Evolutionary conservation across 2,888 invertebrate genomes (phyloP).

Genomic region (Parnassius glacialis): DNA sequence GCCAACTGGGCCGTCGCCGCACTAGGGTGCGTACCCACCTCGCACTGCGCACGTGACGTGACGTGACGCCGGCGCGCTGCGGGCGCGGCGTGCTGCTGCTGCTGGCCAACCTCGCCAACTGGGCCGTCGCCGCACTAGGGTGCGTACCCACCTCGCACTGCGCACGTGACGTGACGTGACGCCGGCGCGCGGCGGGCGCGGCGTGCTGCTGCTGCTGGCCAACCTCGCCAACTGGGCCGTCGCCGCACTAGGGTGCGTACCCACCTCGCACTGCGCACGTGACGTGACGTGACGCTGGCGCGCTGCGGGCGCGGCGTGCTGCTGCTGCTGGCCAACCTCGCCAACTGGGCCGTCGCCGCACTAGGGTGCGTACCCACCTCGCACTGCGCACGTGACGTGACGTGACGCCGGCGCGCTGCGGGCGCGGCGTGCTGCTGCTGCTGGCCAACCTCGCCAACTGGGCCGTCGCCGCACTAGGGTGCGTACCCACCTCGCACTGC

Average conservation of each 20-base stretch:
- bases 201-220: conserved; percentile 79
- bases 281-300: background rate
- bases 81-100: background rate
- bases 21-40: background rate
- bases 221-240: conserved; percentile 86
- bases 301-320: background rate
- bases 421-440: background rate
- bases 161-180: conserved; percentile 54
- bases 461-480: too few species aligned
- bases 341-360: background rate
- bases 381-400: background rate
- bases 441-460: background rate
- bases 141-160: background rate
- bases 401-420: background rate
- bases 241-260: conserved; percentile 84
- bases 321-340: conserved; percentile 2
- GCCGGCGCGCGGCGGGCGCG: conserved; percentile 67
- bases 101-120: conserved; percentile 38
- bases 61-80: background rate
- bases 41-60: too few species aligned
- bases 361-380: background rate
- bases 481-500: too few species aligned
- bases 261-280: too few species aligned
- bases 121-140: conserved; percentile 61
- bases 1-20: background rate